These are phyloP conservation scores for Cirrhinus mrigala DNA, from an alignment of 2,797 vertebrate species.

Conservation along the genomic window DNA sequence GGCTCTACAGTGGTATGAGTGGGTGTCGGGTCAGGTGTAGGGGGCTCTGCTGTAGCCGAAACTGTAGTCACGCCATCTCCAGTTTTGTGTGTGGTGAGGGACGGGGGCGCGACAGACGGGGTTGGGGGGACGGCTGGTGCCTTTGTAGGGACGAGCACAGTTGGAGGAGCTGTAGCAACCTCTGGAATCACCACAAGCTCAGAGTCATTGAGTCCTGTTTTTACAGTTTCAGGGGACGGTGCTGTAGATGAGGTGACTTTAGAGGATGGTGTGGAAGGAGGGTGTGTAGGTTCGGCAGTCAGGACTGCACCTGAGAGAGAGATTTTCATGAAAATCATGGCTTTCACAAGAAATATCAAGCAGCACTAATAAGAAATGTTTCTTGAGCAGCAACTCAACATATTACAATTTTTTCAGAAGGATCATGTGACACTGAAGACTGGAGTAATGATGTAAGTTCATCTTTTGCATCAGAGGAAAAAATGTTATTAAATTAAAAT, in stretches of 20 bases:
- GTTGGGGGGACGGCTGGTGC: slow-evolving; percentile 39
- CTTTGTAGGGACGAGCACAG: neutral
- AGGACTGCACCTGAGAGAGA: slow-evolving; percentile 57
- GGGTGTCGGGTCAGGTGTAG: neutral
- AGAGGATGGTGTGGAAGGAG: slow-evolving; percentile 46
- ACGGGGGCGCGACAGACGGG: neutral
- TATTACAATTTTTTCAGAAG: neutral
- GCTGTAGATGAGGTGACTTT: slow-evolving; percentile 42
- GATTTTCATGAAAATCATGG: neutral
- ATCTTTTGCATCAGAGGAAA: neutral
- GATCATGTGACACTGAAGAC: neutral
- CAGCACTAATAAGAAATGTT: neutral
- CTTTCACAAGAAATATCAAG: neutral
- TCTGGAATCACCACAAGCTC: neutral
- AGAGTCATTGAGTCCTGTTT: slow-evolving; percentile 20
- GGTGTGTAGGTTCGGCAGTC: slow-evolving; percentile 63
- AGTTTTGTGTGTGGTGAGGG: neutral
- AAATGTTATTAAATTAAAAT: neutral
- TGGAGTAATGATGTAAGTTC: neutral
- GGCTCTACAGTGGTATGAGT: neutral
- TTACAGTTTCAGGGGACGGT: slow-evolving; percentile 17
- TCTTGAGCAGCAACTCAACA: neutral
- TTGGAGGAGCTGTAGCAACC: slow-evolving; percentile 33
- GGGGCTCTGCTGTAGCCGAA: neutral
- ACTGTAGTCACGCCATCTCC: neutral